phyloP scores from a whole-genome alignment of 1,140 invertebrate genomes.

The roundworm (Caenorhabditis elegans) region WBcel235 BX284605.5:6895501-6896000 shows the following conservation, averaged over 20 bases:
- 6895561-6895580: constrained; percentile 29
- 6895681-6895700: constrained; percentile 47
- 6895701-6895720: constrained; percentile 47
- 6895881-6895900: constrained; percentile 50
- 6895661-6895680: constrained; percentile 50
- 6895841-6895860: constrained; percentile 4
- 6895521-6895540: constrained; percentile 55
- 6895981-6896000: constrained; percentile 55
- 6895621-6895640: constrained; percentile 46
- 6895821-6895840: too few relatives aligned
- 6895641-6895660: constrained; percentile 48
- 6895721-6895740: constrained; percentile 48
- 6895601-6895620: not conserved
- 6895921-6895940: constrained; percentile 57
- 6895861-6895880: constrained; percentile 32
- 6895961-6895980: constrained; percentile 55
- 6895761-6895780: constrained; percentile 44
- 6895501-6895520: constrained; percentile 52
- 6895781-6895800: constrained; percentile 43
- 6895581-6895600: not conserved
- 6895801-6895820: not conserved
- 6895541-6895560: constrained; percentile 38
- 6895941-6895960: constrained; percentile 54
- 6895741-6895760: constrained; percentile 52
- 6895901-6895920: constrained; percentile 55